These are phyloP conservation scores for Colius striatus DNA, from an alignment of 2,113 vertebrate genomes.

Conservation along the genomic window DNA sequence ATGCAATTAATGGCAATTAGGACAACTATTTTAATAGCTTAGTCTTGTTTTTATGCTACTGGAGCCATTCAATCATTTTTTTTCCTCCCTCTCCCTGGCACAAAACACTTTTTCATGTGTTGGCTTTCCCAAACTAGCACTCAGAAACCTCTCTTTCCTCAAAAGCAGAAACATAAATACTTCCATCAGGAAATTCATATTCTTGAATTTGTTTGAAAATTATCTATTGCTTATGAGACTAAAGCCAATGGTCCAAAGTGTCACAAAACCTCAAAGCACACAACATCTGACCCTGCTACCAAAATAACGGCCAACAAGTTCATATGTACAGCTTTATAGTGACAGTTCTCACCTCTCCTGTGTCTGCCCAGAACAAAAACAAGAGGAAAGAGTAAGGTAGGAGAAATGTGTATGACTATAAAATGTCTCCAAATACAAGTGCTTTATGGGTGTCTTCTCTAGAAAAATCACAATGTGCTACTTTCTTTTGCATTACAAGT, in stretches of 20 bases:
- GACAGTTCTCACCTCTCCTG: not conserved
- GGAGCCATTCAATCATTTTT: not conserved
- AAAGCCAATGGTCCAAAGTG: conserved; percentile 8
- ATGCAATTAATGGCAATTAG: not conserved
- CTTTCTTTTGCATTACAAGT: not conserved
- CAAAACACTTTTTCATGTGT: not conserved
- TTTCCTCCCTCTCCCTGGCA: not conserved
- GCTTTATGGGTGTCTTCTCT: not conserved
- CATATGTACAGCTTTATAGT: not conserved
- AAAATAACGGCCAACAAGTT: not conserved
- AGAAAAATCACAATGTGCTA: not conserved
- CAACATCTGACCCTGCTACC: not conserved
- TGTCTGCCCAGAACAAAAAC: not conserved
- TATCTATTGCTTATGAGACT: not conserved
- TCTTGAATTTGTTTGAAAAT: conserved; percentile 2
- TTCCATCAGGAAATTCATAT: not conserved
- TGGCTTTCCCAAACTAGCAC: not conserved
- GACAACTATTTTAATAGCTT: not conserved
- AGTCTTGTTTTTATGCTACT: not conserved
- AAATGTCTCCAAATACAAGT: not conserved
- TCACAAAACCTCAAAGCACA: conserved; percentile 7
- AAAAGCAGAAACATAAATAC: not conserved
- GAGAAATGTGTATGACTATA: not conserved
- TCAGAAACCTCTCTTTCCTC: not conserved
- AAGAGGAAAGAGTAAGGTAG: not conserved